Evolutionary conservation across 2,113 vertebrate species (phyloP), one percentile per base, ranked within the genome.

Genomic region (Delphinapterus leucas): DNA sequence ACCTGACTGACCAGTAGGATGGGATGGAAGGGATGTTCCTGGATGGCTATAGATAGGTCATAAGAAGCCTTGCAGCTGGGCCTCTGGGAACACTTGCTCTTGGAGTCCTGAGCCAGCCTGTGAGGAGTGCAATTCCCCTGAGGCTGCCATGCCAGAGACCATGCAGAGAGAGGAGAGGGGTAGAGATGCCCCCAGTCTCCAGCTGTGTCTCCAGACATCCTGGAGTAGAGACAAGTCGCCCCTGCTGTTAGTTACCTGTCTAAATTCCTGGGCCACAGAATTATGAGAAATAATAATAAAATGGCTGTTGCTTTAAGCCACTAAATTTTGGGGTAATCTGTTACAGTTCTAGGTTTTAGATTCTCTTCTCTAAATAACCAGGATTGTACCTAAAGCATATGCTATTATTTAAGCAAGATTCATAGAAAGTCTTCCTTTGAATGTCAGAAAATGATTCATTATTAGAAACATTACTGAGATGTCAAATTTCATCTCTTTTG

Each of bases 391-490:
- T 47, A 15, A 71, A 71, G 36, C 36, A 65, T 33, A 83, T 26
- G 38, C 25, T 70, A 84, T 33, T 88, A 71, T 44, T 77, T 67
- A 85, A 89, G 44, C 23, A 90, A 90, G 79, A 89, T 38, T 89
- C 79, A 65, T 5, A 67, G n/a, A 80, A 96, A 79, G 36, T 84
- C 55, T 92, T 83, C 13, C 49, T 74, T 68, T 67, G n/a, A 83
- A 77, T 77, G 38, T 31, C 21, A 93, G 85, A 90, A 73, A 89
- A 74, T 8, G 84, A 90, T 58, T 36, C 33, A 65, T 63, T 55
- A 58, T 47, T 71, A 79, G 79, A 80, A 89, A 93, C 65, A 85
- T 58, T n/a, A 89, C 71, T n/a, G 20, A 65, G 63, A 85, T 25
- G 65, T 67, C 26, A n/a, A 60, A 85, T 89, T n/a, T n/a, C 41